Percentiles rank a stretch among this genome's conserved stretches.
These are phyloP conservation scores for Polypedilum pembai DNA, from an alignment of 1,140 invertebrate genomes.

Conservation along the genomic window DNA sequence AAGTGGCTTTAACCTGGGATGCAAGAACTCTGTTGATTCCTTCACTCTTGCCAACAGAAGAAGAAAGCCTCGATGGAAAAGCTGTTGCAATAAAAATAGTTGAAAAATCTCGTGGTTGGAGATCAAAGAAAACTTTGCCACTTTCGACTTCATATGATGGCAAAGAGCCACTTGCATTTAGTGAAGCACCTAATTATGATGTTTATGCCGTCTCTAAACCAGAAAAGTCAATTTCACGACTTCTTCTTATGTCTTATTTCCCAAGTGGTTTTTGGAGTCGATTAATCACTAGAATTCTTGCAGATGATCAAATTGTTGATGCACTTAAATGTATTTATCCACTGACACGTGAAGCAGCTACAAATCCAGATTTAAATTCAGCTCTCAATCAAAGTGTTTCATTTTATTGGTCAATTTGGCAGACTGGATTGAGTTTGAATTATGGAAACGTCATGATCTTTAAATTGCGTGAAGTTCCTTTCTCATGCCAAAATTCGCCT, in stretches of 20 bases:
- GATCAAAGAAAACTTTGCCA: conserved; percentile 33
- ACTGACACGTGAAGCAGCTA: not conserved
- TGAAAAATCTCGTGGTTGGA: conserved; percentile 59
- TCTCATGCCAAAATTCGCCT: conserved; percentile 49
- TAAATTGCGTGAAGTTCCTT: conserved; percentile 73
- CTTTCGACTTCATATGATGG: conserved; percentile 33
- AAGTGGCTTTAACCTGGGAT: conserved; percentile 96
- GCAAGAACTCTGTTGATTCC: conserved; percentile 84
- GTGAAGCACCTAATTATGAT: conserved; percentile 33
- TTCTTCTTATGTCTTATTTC: conserved; percentile 90
- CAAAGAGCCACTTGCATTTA: not conserved
- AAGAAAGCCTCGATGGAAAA: conserved; percentile 48
- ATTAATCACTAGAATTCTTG: conserved; percentile 82
- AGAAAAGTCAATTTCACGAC: conserved; percentile 54
- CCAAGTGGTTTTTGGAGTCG: conserved; percentile 97
- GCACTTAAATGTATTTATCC: conserved; percentile 49
- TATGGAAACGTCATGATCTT: conserved; percentile 75
- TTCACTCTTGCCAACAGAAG: conserved; percentile 79
- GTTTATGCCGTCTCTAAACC: conserved; percentile 40
- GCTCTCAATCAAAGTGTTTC: conserved; percentile 15
- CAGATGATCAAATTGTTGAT: conserved; percentile 78
- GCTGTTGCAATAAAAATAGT: conserved; percentile 55
- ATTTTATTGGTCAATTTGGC: conserved; percentile 85
- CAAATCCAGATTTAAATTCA: not conserved
- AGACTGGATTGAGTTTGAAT: conserved; percentile 82